A percentile compares a stretch with the other conserved stretches of the same genome.
Conservation (phyloP, 2,888 invertebrate species). For the Gerris lacustris region DNA sequence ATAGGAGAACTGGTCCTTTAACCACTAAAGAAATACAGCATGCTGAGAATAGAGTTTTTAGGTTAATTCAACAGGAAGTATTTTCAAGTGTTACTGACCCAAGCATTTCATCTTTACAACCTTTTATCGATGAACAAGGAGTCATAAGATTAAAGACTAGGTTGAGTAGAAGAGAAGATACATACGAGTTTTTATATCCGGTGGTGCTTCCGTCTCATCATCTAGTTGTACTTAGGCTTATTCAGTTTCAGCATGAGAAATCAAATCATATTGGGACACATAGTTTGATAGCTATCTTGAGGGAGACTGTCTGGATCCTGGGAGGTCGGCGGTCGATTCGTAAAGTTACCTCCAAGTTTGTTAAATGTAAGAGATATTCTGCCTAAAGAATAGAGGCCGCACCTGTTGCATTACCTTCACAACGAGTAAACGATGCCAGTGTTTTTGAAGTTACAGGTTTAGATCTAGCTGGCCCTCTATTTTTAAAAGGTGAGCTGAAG, state of each 20-base stretch:
- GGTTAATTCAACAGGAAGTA: constrained; percentile 23
- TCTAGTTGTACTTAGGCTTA: constrained; percentile 6
- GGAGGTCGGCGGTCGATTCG: constrained; percentile 13
- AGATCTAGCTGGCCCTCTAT: constrained; percentile 35
- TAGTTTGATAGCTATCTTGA: constrained; percentile 6
- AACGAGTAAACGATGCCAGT: background rate
- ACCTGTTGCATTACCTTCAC: constrained; percentile 9
- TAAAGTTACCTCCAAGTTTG: constrained; percentile 14
- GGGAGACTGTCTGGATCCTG: constrained; percentile 14
- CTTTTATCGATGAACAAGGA: constrained; percentile 5
- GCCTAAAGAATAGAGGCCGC: constrained; percentile 25
- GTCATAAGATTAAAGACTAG: constrained; percentile 13
- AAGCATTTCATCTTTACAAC: constrained; percentile 25
- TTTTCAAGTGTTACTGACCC: constrained; percentile 19
- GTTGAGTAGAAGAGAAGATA: constrained; percentile 6
- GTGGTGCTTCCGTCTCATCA: constrained; percentile 14
- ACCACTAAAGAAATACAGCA: constrained; percentile 6
- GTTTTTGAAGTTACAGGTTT: constrained; percentile 29
- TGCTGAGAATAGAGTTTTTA: constrained; percentile 16
- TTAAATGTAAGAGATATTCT: constrained; percentile 25
- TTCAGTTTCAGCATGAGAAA: constrained; percentile 2
- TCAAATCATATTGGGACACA: constrained; percentile 6
- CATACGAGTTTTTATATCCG: constrained; percentile 13
- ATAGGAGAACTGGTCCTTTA: constrained; percentile 1
- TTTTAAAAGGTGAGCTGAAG: constrained; percentile 26